Percentiles rank a stretch among this genome's conserved stretches.
phyloP scores from a whole-genome alignment of 2,797 vertebrate genomes.

The Cossypha caffra region DNA sequence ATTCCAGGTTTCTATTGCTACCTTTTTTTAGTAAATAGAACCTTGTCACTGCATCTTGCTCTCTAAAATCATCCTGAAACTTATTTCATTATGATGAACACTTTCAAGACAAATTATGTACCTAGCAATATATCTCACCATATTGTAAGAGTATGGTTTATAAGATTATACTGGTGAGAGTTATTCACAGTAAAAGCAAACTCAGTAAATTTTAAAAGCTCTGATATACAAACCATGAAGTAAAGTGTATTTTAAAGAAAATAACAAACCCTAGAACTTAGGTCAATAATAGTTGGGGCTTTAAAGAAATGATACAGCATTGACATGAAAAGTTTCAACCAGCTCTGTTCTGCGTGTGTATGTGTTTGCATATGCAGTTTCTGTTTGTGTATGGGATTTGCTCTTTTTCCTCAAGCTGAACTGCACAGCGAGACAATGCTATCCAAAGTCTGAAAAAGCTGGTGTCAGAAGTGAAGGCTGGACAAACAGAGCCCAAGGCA shows the following conservation, averaged over 20 bases:
- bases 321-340: not conserved
- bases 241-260: not conserved
- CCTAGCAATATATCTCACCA: not conserved
- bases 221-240: not conserved
- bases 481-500: not conserved
- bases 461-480: not conserved
- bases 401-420: not conserved
- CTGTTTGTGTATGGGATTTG: fast-evolving
- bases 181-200: not conserved
- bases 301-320: not conserved
- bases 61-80: not conserved
- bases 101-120: not conserved
- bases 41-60: not conserved
- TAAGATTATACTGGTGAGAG: not conserved
- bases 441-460: not conserved
- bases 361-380: fast-evolving
- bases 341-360: not conserved
- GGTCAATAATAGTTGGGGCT: not conserved
- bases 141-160: not conserved
- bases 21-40: not conserved
- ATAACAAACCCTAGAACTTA: not conserved
- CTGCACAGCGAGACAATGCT: not conserved
- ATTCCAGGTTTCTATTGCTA: not conserved
- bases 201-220: not conserved
- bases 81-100: not conserved